phyloP scores from a whole-genome alignment of 2,797 vertebrate genomes.

The Myotis vivesi region DNA sequence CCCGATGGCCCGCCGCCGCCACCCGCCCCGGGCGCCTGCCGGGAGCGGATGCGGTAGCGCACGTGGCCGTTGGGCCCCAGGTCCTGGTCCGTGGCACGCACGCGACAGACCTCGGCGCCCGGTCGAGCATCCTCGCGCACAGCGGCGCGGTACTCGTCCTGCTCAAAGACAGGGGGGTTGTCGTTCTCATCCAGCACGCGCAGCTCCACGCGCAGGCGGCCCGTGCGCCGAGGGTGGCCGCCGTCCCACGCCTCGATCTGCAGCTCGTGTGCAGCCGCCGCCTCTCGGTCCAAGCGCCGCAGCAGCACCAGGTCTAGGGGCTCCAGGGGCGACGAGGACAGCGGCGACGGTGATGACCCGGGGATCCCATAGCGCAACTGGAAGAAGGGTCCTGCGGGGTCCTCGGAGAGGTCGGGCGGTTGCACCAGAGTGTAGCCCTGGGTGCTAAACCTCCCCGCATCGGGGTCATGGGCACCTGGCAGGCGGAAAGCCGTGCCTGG shows the following conservation, averaged over 20 bases:
- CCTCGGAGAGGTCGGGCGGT: background rate
- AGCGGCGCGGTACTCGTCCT: constrained; percentile 86
- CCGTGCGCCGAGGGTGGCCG: constrained; percentile 87
- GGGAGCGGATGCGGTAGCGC: constrained; percentile 87
- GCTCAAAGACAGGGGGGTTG: constrained; percentile 91
- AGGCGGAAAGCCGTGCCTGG: constrained; percentile 89
- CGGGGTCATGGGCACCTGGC: constrained; percentile 89
- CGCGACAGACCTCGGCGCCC: constrained; percentile 86
- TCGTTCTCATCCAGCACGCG: constrained; percentile 93
- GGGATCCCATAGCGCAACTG: constrained; percentile 70
- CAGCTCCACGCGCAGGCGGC: constrained; percentile 86
- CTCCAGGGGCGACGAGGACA: constrained; percentile 67
- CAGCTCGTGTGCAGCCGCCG: constrained; percentile 84
- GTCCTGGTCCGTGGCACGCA: constrained; percentile 91
- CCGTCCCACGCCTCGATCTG: constrained; percentile 93
- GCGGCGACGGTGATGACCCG: constrained; percentile 59
- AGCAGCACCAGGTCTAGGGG: constrained; percentile 89
- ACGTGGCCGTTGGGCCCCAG: constrained; percentile 88
- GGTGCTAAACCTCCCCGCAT: constrained; percentile 87
- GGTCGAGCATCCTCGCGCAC: constrained; percentile 88
- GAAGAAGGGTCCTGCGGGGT: constrained; percentile 61
- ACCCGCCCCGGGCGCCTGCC: constrained; percentile 84
- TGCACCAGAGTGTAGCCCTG: constrained; percentile 89
- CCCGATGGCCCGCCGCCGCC: background rate
- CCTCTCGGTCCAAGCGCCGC: constrained; percentile 89